Conservation (phyloP, 92 coral and sea anemone genomes). For the Phenganax stokvisi region DNA sequence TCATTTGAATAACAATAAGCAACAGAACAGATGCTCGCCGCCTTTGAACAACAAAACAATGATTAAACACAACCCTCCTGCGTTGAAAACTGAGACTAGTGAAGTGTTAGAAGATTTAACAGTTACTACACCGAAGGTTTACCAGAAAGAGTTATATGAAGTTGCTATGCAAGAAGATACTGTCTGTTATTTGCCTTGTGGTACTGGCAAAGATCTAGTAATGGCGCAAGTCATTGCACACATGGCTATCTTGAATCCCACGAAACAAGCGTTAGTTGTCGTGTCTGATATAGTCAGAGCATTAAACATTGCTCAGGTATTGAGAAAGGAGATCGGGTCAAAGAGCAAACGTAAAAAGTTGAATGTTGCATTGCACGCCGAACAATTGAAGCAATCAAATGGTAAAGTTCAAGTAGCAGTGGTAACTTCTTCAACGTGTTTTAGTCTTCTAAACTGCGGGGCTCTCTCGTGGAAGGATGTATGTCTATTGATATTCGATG, state of each 20-base stretch:
- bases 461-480: conserved; percentile 81
- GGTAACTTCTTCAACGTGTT: conserved; percentile 81
- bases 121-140: conserved; percentile 57
- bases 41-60: conserved; percentile 82
- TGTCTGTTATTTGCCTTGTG: conserved; percentile 90
- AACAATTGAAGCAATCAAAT: conserved; percentile 19
- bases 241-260: conserved; percentile 64
- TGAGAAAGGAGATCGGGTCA: conserved; percentile 60
- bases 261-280: conserved; percentile 79
- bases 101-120: conserved; percentile 46
- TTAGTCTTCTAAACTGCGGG: conserved; percentile 76
- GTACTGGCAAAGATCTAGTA: conserved; percentile 81
- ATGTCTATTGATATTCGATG: conserved; percentile 73
- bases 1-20: neutral
- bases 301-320: conserved; percentile 68
- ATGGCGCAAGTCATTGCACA: conserved; percentile 69
- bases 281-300: conserved; percentile 86
- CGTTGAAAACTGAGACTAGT: conserved; percentile 43
- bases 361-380: conserved; percentile 15
- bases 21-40: conserved; percentile 32
- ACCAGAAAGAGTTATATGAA: conserved; percentile 69
- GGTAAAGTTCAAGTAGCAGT: conserved; percentile 65
- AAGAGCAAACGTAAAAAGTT: conserved; percentile 23
- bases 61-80: conserved; percentile 54
- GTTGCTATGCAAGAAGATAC: conserved; percentile 70